Percentiles rank a stretch among this genome's conserved stretches.
phyloP scores from a whole-genome alignment of 1,140 invertebrate species.

The Chrysomallon squamiferum region DNA sequence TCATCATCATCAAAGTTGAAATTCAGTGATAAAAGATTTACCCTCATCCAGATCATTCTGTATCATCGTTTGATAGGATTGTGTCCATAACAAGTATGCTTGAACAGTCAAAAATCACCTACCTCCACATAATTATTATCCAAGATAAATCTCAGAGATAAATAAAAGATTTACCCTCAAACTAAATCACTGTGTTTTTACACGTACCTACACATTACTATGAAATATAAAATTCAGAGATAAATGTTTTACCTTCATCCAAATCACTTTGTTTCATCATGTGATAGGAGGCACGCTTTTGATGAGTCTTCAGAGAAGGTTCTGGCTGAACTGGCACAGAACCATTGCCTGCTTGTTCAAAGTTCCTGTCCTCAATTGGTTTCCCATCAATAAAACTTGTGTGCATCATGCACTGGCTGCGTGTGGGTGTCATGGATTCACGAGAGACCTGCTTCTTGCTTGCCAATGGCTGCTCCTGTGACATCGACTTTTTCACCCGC shows the following conservation, averaged over 20 bases:
- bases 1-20: too few species aligned
- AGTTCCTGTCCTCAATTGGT: not conserved
- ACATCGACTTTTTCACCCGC: slow-evolving; percentile 26
- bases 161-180: too few species aligned
- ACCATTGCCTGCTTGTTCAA: not conserved
- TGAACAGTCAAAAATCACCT: too few species aligned
- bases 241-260: slow-evolving; percentile 5
- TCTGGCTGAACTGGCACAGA: slow-evolving; percentile 7
- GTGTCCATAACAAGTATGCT: too few species aligned
- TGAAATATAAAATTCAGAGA: too few species aligned
- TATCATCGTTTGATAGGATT: too few species aligned
- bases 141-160: too few species aligned
- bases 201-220: too few species aligned
- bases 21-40: too few species aligned
- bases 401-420: slow-evolving; percentile 20
- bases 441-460: slow-evolving; percentile 12
- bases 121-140: too few species aligned
- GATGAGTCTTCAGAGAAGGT: slow-evolving; percentile 15
- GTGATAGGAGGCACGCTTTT: slow-evolving; percentile 17
- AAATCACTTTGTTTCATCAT: slow-evolving; percentile 19
- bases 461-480: slow-evolving; percentile 27
- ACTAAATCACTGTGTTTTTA: too few species aligned
- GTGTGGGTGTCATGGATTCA: slow-evolving; percentile 16
- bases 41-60: too few species aligned
- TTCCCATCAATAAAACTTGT: slow-evolving; percentile 16